Evolutionary conservation across 2,888 invertebrate species (phyloP).

Genomic region (Thelaira solivaga): DNA sequence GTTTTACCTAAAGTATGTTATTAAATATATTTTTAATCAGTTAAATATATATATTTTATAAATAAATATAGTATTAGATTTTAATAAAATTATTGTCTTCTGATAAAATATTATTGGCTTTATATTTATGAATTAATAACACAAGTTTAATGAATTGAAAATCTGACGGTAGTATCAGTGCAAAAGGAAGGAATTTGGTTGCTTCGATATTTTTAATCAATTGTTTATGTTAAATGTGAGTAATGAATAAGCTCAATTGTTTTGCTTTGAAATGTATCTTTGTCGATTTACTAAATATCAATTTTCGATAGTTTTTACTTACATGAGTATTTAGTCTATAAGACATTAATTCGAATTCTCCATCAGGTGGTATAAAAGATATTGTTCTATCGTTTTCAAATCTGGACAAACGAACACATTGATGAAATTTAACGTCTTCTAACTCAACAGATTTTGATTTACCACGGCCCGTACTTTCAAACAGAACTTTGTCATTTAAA

Average conservation of each 20-base stretch:
- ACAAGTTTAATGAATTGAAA: too few relatives aligned
- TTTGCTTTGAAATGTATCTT: not conserved
- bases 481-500: constrained; percentile 97
- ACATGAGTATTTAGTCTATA: constrained; percentile 97
- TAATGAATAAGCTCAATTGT: too few relatives aligned
- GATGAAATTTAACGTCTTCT: constrained; percentile 99
- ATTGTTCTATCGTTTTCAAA: constrained; percentile 99
- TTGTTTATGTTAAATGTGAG: too few relatives aligned
- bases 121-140: too few relatives aligned
- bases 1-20: constrained; percentile 87
- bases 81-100: too few relatives aligned
- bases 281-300: not conserved
- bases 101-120: too few relatives aligned
- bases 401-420: constrained; percentile 96
- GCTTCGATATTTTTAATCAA: too few relatives aligned
- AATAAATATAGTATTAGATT: too few relatives aligned
- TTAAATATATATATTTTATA: too few relatives aligned
- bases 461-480: constrained; percentile 97
- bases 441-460: constrained; percentile 98
- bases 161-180: too few relatives aligned
- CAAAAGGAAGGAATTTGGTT: too few relatives aligned
- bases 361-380: constrained; percentile 99
- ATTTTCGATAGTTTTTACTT: constrained; percentile 52
- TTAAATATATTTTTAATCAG: too few relatives aligned
- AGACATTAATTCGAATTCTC: constrained; percentile 99